Base-by-base conservation (phyloP, 2,113 vertebrate species). In the Urocitellus parryii region DNA sequence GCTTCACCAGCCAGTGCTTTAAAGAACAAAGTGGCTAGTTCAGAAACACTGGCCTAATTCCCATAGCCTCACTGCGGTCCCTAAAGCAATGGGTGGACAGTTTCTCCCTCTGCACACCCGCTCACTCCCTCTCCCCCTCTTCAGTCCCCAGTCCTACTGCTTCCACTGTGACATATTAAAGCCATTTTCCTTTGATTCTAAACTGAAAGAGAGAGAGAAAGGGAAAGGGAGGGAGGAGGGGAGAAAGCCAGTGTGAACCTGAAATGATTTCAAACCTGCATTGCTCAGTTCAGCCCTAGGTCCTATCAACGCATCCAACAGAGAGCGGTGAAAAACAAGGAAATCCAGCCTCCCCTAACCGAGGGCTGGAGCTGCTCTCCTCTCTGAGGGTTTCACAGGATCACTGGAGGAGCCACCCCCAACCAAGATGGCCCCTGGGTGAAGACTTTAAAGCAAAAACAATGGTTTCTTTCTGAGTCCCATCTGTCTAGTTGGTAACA, bases 291-390 rank as follows among this genome's bases (percentile, higher is more conserved):
- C 0, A 53, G 48, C 9, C 42, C 39, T 16, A 9, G 42, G 29
- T 37, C 61, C 81, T 37, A 70, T 48, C n/a, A 18, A 34, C 67
- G 22, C 16, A 78, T 70, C 76, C 63, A 76, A 78, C 0, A 70
- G 17, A 18, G 24, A 82, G 45, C 42, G 39, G n/a, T 18, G 42
- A 89, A 37, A 87, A 81, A n/a, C 29, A 51, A 29, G 20, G 73
- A 61, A 68, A 29, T 29, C 10, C 24, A 48, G 24, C 56, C 22
- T 32, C 24, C 32, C 63, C 9, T 58, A 25, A n/a, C 29, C 22
- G 37, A 56, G 32, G 12, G 2, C 45, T 83, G 39, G 0, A 27
- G 37, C 1, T 13, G 56, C 8, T 1, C n/a, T 11, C 63, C 10
- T 29, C 34, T 18, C 72, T n/a, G 73, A 74, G 27, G 27, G 2